phyloP scores from a whole-genome alignment of 2,113 vertebrate species.

The Eidolon helvum region DNA sequence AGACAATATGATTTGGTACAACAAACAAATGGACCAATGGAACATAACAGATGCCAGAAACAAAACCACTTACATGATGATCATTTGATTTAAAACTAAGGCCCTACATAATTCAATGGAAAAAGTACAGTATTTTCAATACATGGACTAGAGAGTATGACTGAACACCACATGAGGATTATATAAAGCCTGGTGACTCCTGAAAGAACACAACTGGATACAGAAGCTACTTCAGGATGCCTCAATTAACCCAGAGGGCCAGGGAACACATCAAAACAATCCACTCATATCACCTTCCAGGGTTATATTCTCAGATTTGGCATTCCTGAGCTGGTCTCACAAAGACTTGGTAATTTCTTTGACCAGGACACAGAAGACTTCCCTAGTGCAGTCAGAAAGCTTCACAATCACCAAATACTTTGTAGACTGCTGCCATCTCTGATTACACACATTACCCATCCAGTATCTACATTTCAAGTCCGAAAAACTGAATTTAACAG shows the following conservation, averaged over 20 bases:
- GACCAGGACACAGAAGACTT: neutral
- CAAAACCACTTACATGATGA: neutral
- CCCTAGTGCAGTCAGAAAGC: neutral
- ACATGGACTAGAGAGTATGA: neutral
- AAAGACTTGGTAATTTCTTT: neutral
- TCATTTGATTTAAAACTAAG: neutral
- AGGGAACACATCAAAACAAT: neutral
- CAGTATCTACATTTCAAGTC: neutral
- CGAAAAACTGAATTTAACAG: neutral
- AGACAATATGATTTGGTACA: neutral
- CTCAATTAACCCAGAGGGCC: neutral
- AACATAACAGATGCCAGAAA: neutral
- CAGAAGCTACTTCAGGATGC: neutral
- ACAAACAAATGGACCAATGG: neutral
- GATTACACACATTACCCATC: neutral
- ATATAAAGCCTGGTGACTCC: neutral
- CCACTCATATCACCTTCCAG: too few species aligned
- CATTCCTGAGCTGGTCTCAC: neutral
- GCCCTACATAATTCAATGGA: neutral
- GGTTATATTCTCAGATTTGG: neutral
- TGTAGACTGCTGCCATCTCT: neutral
- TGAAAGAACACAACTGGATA: neutral
- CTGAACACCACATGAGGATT: neutral
- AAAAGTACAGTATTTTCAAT: neutral
- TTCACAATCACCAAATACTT: neutral